phyloP scores from a whole-genome alignment of 2,797 vertebrate genomes.

The Amblyraja radiata region DNA sequence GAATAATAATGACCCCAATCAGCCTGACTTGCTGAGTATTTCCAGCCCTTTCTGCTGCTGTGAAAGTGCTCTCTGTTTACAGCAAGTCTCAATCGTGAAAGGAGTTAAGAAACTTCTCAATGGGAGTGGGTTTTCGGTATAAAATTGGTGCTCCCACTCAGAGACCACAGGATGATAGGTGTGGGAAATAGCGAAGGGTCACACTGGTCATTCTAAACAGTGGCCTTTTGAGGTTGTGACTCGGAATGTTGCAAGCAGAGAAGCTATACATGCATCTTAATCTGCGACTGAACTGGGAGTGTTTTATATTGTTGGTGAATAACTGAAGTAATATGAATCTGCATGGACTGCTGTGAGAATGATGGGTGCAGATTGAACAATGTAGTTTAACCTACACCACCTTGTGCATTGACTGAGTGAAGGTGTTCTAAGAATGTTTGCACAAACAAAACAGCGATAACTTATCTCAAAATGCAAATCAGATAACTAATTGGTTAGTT shows the following conservation, averaged over 20 bases:
- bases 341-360: not conserved
- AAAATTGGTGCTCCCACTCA: not conserved
- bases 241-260: not conserved
- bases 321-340: not conserved
- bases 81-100: not conserved
- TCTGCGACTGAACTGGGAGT: not conserved
- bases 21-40: too few relatives aligned
- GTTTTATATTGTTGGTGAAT: not conserved
- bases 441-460: not conserved
- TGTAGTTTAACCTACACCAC: not conserved
- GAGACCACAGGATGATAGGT: not conserved
- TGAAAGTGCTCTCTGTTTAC: constrained; percentile 1
- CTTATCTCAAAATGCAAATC: not conserved
- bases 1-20: too few relatives aligned
- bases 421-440: not conserved
- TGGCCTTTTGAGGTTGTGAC: not conserved
- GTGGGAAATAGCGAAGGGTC: not conserved
- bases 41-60: not conserved
- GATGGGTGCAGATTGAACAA: not conserved
- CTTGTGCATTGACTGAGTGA: not conserved
- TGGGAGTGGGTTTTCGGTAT: not conserved
- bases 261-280: not conserved
- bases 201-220: not conserved
- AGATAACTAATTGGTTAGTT: not conserved
- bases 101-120: not conserved